A percentile compares a stretch with the other conserved stretches of the same genome.
Evolutionary conservation across 2,797 vertebrate species (phyloP).

Genomic region (Oreochromis grahami): DNA sequence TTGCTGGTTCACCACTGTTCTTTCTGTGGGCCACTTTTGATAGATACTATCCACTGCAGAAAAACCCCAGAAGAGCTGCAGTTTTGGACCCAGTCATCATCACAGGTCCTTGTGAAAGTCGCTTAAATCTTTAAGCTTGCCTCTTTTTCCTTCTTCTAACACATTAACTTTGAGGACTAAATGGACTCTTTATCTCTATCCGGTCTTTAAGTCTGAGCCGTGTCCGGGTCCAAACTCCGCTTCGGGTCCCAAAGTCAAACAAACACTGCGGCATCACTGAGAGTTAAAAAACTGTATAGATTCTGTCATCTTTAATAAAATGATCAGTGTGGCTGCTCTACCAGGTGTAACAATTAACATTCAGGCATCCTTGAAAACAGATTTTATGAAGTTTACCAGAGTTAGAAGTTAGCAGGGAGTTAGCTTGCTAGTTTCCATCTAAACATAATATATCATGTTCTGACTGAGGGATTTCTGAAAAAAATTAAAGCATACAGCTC

Average conservation of each 20-base stretch:
- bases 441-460: accelerated
- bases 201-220: neutral
- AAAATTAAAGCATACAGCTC: neutral
- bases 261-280: too few relatives aligned
- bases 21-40: neutral
- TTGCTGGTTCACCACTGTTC: neutral
- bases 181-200: accelerated
- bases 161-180: neutral
- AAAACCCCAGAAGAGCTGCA: neutral
- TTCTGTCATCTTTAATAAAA: too few relatives aligned
- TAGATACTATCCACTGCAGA: neutral
- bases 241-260: neutral
- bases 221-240: accelerated
- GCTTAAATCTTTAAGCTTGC: accelerated
- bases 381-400: too few relatives aligned
- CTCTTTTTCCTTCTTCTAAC: neutral
- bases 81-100: too few relatives aligned
- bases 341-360: too few relatives aligned
- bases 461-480: neutral
- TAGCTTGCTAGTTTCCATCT: too few relatives aligned
- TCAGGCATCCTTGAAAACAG: too few relatives aligned
- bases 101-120: neutral
- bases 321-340: too few relatives aligned
- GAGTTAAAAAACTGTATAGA: too few relatives aligned
- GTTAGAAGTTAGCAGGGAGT: too few relatives aligned